Conservation (phyloP, 2,113 vertebrate species). For the Chaenogobius annularis region DNA sequence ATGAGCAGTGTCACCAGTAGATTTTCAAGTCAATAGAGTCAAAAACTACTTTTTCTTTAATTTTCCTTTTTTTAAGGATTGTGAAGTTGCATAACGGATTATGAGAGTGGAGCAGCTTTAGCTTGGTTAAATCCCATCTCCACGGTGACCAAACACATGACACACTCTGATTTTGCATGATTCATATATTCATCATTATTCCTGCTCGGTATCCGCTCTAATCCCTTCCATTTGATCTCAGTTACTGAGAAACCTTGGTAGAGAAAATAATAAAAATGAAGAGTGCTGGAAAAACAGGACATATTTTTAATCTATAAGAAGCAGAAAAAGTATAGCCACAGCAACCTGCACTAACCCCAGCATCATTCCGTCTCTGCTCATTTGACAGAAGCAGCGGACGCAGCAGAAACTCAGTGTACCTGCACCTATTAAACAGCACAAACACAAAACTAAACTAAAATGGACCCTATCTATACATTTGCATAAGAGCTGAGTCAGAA, state of each 20-base stretch:
- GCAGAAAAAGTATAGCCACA: conserved; percentile 4
- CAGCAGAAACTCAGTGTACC: conserved; percentile 40
- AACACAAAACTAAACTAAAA: conserved; percentile 33
- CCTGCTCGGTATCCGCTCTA: conserved; percentile 58
- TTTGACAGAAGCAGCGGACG: conserved; percentile 30
- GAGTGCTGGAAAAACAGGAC: conserved; percentile 2
- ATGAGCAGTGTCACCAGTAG: neutral
- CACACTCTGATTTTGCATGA: conserved; percentile 65
- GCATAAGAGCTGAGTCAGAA: conserved; percentile 36
- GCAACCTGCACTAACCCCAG: conserved; percentile 25
- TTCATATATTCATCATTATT: conserved; percentile 76
- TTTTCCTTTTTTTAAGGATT: conserved; percentile 41
- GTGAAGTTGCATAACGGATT: conserved; percentile 74
- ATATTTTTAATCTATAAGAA: conserved; percentile 7
- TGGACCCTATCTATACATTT: conserved; percentile 27
- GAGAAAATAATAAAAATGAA: conserved; percentile 10
- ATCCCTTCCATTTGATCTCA: conserved; percentile 63
- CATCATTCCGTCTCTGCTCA: conserved; percentile 22
- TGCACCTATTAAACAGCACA: conserved; percentile 23
- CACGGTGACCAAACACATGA: conserved; percentile 70
- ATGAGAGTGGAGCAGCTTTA: conserved; percentile 68
- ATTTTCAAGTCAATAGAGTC: conserved; percentile 10
- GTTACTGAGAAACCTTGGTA: conserved; percentile 33
- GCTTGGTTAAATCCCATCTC: conserved; percentile 69
- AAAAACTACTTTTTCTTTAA: conserved; percentile 39